Percentiles rank a stretch among this genome's conserved stretches.
These are phyloP conservation scores for Coreoperca whiteheadi DNA, from an alignment of 2,113 vertebrate species.

Conservation along the genomic window DNA sequence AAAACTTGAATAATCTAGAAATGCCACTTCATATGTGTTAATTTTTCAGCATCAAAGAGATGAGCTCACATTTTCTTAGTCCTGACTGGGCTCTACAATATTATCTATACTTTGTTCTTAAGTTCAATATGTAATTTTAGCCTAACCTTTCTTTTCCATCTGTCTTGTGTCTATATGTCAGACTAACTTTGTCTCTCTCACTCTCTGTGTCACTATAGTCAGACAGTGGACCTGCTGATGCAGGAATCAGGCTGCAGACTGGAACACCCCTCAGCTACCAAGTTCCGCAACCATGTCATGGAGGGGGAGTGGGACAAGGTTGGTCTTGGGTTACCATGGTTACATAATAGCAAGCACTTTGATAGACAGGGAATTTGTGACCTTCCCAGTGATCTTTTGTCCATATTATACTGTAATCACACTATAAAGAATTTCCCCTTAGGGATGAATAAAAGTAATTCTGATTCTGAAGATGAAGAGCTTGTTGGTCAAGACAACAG, in stretches of 20 bases:
- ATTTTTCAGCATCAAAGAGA: slow-evolving; percentile 1
- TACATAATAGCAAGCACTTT: slow-evolving; percentile 3
- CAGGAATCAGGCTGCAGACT: slow-evolving; percentile 99
- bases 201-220: slow-evolving; percentile 86
- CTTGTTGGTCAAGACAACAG: neutral
- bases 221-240: slow-evolving; percentile 99
- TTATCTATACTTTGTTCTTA: neutral
- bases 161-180: slow-evolving; percentile 23
- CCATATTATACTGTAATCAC: neutral
- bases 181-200: slow-evolving; percentile 41
- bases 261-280: slow-evolving; percentile 98
- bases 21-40: neutral
- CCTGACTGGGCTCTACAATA: neutral
- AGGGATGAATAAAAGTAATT: no score
- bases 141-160: neutral
- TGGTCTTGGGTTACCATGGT: slow-evolving; percentile 64
- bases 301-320: slow-evolving; percentile 99
- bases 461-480: neutral
- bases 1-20: neutral
- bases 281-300: slow-evolving; percentile 99
- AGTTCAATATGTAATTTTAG: neutral
- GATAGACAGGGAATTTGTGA: neutral
- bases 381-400: neutral
- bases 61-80: neutral
- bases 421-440: no score